A percentile compares a stretch with the other conserved stretches of the same genome.
These are phyloP conservation scores for Dinocampus coccinellae DNA, from an alignment of 2,888 invertebrate species.

Conservation along the genomic window DNA sequence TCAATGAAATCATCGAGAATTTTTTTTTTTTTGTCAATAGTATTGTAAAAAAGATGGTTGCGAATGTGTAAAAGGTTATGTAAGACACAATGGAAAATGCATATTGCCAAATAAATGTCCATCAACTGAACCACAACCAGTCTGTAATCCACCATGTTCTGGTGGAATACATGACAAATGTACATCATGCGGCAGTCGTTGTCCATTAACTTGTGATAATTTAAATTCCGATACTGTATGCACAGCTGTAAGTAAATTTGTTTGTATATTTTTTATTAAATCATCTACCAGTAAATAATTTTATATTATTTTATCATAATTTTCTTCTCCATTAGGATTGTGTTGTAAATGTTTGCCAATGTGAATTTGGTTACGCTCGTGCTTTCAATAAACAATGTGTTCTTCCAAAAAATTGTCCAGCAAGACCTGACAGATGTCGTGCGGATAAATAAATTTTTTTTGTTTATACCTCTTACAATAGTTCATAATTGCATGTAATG, in stretches of 20 bases:
- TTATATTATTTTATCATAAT: neutral
- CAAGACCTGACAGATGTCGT: neutral
- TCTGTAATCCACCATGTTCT: neutral
- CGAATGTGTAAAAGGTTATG: neutral
- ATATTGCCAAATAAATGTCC: no score
- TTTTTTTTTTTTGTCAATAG: neutral
- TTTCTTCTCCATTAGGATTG: slow-evolving; percentile 7
- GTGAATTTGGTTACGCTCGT: neutral
- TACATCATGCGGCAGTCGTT: neutral
- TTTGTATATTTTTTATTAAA: neutral
- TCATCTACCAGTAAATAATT: neutral
- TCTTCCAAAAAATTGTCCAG: neutral
- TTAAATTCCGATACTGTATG: neutral
- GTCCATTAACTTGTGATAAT: slow-evolving; percentile 20
- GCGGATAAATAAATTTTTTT: no score
- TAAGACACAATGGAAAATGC: neutral
- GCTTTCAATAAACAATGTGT: neutral
- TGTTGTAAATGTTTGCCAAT: neutral
- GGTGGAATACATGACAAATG: slow-evolving; percentile 22
- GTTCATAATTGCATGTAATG: no score
- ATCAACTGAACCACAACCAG: neutral
- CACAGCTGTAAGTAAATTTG: neutral
- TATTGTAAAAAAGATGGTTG: neutral
- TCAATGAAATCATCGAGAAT: neutral
- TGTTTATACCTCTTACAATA: no score